Conservation (phyloP, 2,797 vertebrate species). For the Iguana delicatissima region DNA sequence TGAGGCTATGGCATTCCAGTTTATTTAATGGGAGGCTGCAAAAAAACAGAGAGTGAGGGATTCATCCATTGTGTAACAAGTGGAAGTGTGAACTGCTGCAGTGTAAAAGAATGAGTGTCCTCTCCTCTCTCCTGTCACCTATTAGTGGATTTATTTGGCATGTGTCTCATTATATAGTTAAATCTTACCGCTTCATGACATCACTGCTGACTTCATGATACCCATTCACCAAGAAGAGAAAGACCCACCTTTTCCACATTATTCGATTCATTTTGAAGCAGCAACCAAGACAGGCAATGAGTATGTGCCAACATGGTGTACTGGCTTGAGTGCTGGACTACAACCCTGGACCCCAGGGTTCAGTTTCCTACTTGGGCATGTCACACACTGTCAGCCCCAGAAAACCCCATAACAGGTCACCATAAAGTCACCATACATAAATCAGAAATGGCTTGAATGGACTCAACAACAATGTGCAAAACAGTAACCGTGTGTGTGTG, state of each 20-base stretch:
- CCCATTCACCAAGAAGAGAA: neutral
- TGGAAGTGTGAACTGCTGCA: neutral
- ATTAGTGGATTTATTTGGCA: neutral
- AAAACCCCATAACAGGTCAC: too few species aligned
- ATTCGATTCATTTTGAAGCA: neutral
- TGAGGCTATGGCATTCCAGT: too few species aligned
- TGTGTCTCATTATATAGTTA: neutral
- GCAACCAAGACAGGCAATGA: neutral
- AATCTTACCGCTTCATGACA: neutral
- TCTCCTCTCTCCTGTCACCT: neutral
- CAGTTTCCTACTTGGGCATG: too few species aligned
- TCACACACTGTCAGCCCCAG: too few species aligned
- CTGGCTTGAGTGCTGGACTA: too few species aligned
- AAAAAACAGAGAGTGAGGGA: too few species aligned
- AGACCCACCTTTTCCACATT: neutral
- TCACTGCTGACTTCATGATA: neutral
- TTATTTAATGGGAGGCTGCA: too few species aligned
- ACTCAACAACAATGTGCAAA: neutral
- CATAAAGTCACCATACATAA: too few species aligned
- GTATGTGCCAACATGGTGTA: too few species aligned
- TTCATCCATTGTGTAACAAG: too few species aligned
- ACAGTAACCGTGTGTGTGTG: neutral
- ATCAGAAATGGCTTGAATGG: too few species aligned
- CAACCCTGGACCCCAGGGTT: too few species aligned
- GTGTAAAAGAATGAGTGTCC: neutral